Conservation (phyloP, 2,113 vertebrate species). For the human region DNA sequence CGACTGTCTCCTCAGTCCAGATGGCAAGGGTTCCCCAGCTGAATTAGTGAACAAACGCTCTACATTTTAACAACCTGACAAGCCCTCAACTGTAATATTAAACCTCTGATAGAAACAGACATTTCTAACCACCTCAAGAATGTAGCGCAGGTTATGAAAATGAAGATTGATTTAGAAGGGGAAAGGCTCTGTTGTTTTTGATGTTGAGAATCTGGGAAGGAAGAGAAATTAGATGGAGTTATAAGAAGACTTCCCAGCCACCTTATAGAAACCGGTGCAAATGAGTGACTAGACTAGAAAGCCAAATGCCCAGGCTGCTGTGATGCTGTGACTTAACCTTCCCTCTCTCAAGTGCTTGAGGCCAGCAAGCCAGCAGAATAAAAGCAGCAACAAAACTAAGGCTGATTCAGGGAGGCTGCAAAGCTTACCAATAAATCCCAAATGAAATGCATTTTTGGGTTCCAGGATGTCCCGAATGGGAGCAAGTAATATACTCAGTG, state of each 20-base stretch:
- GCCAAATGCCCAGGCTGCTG: not conserved
- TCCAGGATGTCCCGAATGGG: not conserved
- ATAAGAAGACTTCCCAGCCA: not conserved
- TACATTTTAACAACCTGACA: not conserved
- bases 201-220: slow-evolving; percentile 4
- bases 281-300: not conserved
- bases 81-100: not conserved
- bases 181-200: not conserved
- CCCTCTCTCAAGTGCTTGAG: not conserved
- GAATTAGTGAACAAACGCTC: not conserved
- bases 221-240: not conserved
- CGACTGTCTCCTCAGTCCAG: not conserved
- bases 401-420: not conserved
- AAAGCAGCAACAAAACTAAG: not conserved
- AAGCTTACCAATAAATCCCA: not conserved
- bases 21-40: not conserved
- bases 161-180: not conserved
- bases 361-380: not conserved
- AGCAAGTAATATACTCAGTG: not conserved
- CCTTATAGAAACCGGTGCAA: not conserved
- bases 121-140: slow-evolving; percentile 5
- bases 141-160: slow-evolving; percentile 6
- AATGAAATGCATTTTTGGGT: not conserved
- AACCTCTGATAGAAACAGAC: not conserved
- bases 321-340: not conserved